Percentiles rank a stretch among this genome's conserved stretches.
These are phyloP conservation scores for Agonum fuliginosum DNA, from an alignment of 2,888 invertebrate species.

Conservation along the genomic window DNA sequence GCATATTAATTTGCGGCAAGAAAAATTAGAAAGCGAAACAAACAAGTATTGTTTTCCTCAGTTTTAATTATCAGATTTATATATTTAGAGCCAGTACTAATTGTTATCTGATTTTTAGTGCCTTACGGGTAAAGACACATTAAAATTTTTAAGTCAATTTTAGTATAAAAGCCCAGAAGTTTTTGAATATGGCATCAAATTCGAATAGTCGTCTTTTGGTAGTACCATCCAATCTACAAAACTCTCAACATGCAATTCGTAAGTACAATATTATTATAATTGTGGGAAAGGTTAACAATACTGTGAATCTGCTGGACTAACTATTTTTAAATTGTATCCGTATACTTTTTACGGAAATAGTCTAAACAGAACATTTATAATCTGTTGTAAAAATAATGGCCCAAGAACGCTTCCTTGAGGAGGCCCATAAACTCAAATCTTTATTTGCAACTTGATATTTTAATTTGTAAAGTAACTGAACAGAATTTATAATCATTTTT, in stretches of 20 bases:
- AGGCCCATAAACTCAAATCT: too few relatives aligned
- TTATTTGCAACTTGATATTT: too few relatives aligned
- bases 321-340: too few relatives aligned
- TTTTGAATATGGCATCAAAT: background rate
- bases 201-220: background rate
- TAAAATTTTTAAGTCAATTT: background rate
- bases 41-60: slow-evolving; percentile 14
- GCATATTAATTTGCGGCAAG: background rate
- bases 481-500: too few relatives aligned
- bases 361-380: too few relatives aligned
- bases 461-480: too few relatives aligned
- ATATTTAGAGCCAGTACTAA: background rate
- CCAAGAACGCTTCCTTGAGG: too few relatives aligned
- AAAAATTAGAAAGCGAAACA: slow-evolving; percentile 37
- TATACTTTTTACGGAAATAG: too few relatives aligned
- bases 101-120: background rate
- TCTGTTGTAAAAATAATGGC: too few relatives aligned
- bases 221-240: background rate
- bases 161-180: background rate
- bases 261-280: slow-evolving; percentile 23
- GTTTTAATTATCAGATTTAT: background rate
- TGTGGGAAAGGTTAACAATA: background rate
- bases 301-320: too few relatives aligned
- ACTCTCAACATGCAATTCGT: slow-evolving; percentile 43
- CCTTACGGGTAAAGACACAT: background rate